A percentile compares a stretch with the other conserved stretches of the same genome.
These are phyloP conservation scores for Rhagonycha lutea DNA, from an alignment of 2,888 invertebrate species.

Conservation along the genomic window DNA sequence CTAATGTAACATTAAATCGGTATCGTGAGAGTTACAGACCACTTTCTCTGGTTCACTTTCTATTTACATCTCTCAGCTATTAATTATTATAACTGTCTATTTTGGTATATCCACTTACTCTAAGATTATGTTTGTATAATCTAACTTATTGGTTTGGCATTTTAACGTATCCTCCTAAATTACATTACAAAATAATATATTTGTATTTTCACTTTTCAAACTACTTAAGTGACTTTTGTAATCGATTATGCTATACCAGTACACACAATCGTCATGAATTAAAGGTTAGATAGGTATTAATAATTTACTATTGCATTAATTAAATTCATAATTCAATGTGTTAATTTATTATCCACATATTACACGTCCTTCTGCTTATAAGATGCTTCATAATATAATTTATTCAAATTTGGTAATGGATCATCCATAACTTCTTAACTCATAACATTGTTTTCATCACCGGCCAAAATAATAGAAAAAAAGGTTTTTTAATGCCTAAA, in stretches of 20 bases:
- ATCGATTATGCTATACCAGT: background rate
- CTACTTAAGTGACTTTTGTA: background rate
- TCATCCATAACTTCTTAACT: background rate
- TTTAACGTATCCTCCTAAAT: slow-evolving; percentile 2
- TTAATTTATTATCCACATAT: background rate
- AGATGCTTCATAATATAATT: background rate
- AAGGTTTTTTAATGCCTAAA: too few species aligned
- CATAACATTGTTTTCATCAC: background rate
- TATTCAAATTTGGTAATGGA: background rate
- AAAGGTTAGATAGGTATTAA: background rate
- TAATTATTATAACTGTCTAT: slow-evolving; percentile 15
- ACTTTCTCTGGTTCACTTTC: slow-evolving; percentile 37
- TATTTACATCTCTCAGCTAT: slow-evolving; percentile 26
- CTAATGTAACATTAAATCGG: background rate
- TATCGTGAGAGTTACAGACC: slow-evolving; percentile 26
- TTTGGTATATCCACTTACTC: slow-evolving; percentile 5
- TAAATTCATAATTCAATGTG: background rate
- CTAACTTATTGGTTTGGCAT: slow-evolving; percentile 1
- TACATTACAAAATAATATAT: slow-evolving; percentile 9
- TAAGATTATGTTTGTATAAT: background rate
- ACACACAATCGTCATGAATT: background rate
- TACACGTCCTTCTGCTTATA: background rate
- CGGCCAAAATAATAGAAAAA: background rate
- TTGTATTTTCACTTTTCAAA: slow-evolving; percentile 3
- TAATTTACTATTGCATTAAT: background rate